Evolutionary conservation across 2,888 invertebrate genomes (phyloP), one percentile per base, ranked within the genome.

Genomic region (Harmothoe impar): DNA sequence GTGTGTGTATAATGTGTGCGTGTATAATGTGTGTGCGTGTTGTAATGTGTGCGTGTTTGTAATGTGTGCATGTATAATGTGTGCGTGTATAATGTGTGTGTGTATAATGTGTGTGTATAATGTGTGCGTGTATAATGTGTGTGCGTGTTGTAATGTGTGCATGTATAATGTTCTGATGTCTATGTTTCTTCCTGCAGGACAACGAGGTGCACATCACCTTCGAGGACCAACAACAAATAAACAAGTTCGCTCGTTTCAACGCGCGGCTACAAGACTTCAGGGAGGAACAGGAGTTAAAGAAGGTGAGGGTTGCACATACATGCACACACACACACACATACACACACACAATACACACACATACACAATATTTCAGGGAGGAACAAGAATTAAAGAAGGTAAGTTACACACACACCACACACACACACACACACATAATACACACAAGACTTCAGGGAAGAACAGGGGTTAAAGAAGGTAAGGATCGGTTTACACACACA

Each of bases 221-320:
- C 95, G 99, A 99, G 96, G 99, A 99, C 96, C 99, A 99, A 96
- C 98, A 98, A 95, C 98, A 98, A 96, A 99, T 99, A 92, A 99
- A 99, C 96, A 97, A 97, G 95, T 99, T 99, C 96, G 99, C 99
- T 0, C 97, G 98, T 92, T 97, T 98, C 92, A 99, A 99, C 96
- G 98, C 98, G 0, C 98, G 98, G 96, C 97, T 98, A 94, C 98
- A 98, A 94, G 99, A 99, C 95, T 96, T 97, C 23, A 98, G 98
- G 95, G 98, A 98, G 93, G 98, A 99, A 96, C 96, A 98, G 56
- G 97, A 98, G 96, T 96, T 97, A 56, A 98, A 98, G 96, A 97
- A 98, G 97, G 95, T 95, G 85, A 29, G 0, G 43, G 12, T 25
- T 62, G 15, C 43, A 3, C 10, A 7, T 43, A 43, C n/a, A n/a